Base-by-base conservation (phyloP, 2,888 invertebrate genomes). In the Pyralis farinalis region DNA sequence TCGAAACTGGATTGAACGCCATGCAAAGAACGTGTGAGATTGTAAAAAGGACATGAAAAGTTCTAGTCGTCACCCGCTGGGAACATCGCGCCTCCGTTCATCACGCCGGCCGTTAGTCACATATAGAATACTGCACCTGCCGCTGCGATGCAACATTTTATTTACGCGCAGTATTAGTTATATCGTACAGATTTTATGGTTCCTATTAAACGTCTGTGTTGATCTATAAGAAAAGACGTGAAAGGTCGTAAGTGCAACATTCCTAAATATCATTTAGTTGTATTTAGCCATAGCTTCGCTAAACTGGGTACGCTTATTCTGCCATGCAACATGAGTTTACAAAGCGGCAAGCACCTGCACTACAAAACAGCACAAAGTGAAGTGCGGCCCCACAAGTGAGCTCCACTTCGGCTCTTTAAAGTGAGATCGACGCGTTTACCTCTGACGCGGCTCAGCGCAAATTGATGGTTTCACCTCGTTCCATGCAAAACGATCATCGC, bases 381-480 rank as follows among this genome's bases (percentile, higher is more conserved):
- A 60, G 57, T 57, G 62, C 61, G 66, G 51, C 52, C 59, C 55
- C 61, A 51, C 63, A 60, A 73, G 68, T 66, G 55, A 63, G 54
- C 56, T 58, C 62, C 58, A 64, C 62, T 63, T 71, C 60, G 58
- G 67, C 64, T 66, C 64, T 68, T 69, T 64, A 60, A 66, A 67
- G 58, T 63, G 58, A 68, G 73, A 76, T 72, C 73, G 71, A 71
- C 71, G 62, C 71, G 65, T 73, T 76, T 76, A 75, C 71, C 72
- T 71, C 63, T 66, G 57, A 60, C 61, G 63, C 68, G 66, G 69
- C 71, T 60, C 61, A 49, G 71, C 68, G 73, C 69, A 86, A 85
- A 85, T 86, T 84, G 79, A 79, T 75, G 83, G 83, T 83, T 86
- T 77, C 81, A 79, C 77, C 78, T 78, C 71, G 74, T 77, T 77